phyloP scores from a whole-genome alignment of 2,888 invertebrate genomes.

The Sesia apiformis region DNA sequence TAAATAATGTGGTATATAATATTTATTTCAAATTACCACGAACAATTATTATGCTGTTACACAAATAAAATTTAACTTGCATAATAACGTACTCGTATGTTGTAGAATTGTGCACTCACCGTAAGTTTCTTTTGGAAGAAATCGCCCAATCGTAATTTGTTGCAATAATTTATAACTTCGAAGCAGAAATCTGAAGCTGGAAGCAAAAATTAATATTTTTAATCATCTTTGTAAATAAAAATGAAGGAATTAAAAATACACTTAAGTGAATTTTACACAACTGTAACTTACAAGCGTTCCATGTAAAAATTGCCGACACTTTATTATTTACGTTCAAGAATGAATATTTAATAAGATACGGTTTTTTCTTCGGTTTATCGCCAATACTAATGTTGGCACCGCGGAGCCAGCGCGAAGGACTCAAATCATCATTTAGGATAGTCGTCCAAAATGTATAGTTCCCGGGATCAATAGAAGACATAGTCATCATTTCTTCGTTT shows the following conservation, averaged over 20 bases:
- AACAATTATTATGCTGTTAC: too few relatives aligned
- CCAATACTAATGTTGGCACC: constrained; percentile 15
- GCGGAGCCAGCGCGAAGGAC: constrained; percentile 21
- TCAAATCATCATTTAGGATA: constrained; percentile 15
- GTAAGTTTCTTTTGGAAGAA: constrained; percentile 10
- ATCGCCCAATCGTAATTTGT: constrained; percentile 9
- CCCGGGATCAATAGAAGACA: not conserved
- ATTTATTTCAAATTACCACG: too few relatives aligned
- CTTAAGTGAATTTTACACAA: too few relatives aligned
- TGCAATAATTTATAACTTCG: constrained; percentile 25
- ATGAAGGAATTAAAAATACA: too few relatives aligned
- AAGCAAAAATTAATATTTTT: constrained; percentile 6
- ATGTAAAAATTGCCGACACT: not conserved
- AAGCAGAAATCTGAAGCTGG: constrained; percentile 22
- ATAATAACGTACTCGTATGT: too few relatives aligned
- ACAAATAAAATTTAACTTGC: too few relatives aligned
- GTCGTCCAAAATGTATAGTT: constrained; percentile 27
- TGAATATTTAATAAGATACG: not conserved
- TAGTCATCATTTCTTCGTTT: not conserved
- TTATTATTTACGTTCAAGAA: not conserved
- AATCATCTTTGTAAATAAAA: too few relatives aligned
- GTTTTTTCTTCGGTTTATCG: not conserved
- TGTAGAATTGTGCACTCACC: constrained; percentile 18
- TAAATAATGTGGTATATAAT: too few relatives aligned
- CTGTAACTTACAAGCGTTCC: not conserved